Percentiles rank a stretch among this genome's conserved stretches.
Conservation (phyloP, 2,888 invertebrate species). For the Morpho deidamia region DNA sequence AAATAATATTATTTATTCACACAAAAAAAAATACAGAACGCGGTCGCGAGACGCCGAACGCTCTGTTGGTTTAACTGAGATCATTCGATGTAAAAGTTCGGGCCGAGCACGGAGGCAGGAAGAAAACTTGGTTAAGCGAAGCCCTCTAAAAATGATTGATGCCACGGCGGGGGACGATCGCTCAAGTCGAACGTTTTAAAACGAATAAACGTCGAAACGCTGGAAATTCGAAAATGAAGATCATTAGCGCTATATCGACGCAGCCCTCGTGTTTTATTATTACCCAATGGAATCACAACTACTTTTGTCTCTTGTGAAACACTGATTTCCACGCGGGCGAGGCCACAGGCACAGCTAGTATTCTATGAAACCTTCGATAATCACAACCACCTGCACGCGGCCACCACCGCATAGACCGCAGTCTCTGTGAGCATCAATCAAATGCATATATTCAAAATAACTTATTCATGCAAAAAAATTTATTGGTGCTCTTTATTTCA, state of each 20-base stretch:
- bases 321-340: too few species aligned
- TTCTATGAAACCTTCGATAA: too few species aligned
- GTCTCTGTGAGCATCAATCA: too few species aligned
- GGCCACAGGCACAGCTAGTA: too few species aligned
- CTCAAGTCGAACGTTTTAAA: slow-evolving; percentile 59
- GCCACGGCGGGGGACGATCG: slow-evolving; percentile 57
- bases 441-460: too few species aligned
- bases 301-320: too few species aligned
- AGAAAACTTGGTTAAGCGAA: slow-evolving; percentile 77
- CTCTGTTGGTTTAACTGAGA: slow-evolving; percentile 74
- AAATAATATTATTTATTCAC: slow-evolving; percentile 78
- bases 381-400: too few species aligned
- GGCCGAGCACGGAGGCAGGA: slow-evolving; percentile 62
- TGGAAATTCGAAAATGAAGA: slow-evolving; percentile 68
- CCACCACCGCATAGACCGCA: too few species aligned
- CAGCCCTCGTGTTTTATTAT: slow-evolving; percentile 53
- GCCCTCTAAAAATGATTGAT: slow-evolving; percentile 80
- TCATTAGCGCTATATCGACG: slow-evolving; percentile 69
- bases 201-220: slow-evolving; percentile 73
- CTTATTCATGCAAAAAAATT: too few species aligned
- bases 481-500: too few species aligned
- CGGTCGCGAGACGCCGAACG: slow-evolving; percentile 59
- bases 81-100: slow-evolving; percentile 73
- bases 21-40: slow-evolving; percentile 75
- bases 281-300: slow-evolving; percentile 51